Evolutionary conservation across 2,797 vertebrate genomes (phyloP), one percentile per base, ranked within the genome.

Genomic region (Rhynchonycteris naso): DNA sequence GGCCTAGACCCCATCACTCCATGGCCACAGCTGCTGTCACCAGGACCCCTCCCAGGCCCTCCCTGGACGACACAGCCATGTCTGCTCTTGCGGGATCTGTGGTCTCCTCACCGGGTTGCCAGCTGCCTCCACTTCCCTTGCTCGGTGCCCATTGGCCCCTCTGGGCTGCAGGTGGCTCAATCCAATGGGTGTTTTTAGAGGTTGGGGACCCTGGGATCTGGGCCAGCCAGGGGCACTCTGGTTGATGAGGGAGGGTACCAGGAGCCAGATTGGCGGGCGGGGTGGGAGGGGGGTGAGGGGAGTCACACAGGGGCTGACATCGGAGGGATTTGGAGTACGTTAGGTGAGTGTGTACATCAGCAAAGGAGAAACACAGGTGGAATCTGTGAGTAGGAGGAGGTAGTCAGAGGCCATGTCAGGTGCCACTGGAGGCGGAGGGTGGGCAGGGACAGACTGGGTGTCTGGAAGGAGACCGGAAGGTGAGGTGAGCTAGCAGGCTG

Each of bases 61-160:
- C 6, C 11, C 90, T 19, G 1, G 10, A 1, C 0, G 15, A 50
- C 4, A 56, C 19, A 10, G 30, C 19, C n/a, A 3, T 3, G 4
- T n/a, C 33, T 52, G 24, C 30, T 72, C 18, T 50, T 50, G 47
- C 21, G 1, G 28, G 28, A 24, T 5, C 33, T 0, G 1, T 18
- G 43, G 43, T 33, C 16, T 26, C 65, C 15, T 22, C 35, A 6
- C 43, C 35, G 12, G 35, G 38, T 16, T 7, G 83, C 47, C 2
- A 0, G 71, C 52, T 28, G 16, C 38, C 0, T 0, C 10, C 0
- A 5, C 28, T 30, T 6, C 47, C 26, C 28, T 33, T 2, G 19
- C 19, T 47, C 30, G 4, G 16, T n/a, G 66, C 24, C 12, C 13
- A 38, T 3, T 30, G 58, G 7, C 19, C 13, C 1, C n/a, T 58